Evolutionary conservation across 1,140 invertebrate genomes (phyloP).

Genomic region (Latrodectus geometricus): DNA sequence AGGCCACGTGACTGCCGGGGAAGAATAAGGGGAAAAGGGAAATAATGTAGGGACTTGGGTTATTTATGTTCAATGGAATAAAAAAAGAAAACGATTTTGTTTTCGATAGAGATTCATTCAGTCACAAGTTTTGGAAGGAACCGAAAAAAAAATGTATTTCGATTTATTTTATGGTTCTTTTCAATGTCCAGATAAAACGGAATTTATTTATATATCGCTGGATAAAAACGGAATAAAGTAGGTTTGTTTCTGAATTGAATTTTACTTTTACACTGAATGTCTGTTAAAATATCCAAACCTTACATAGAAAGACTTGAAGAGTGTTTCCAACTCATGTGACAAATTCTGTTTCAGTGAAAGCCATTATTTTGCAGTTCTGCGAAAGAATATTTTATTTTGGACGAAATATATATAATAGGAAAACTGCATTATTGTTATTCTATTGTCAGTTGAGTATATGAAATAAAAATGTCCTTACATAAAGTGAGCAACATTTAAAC

Average conservation of each 20-base stretch:
- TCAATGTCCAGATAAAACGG: not conserved
- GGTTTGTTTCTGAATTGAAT: not conserved
- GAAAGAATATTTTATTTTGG: too few species aligned
- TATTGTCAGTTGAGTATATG: too few species aligned
- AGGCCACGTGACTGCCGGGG: slow-evolving; percentile 15
- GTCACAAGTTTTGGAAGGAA: not conserved
- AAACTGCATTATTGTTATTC: too few species aligned
- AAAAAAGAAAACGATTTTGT: slow-evolving; percentile 20
- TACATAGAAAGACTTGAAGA: too few species aligned
- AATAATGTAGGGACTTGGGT: slow-evolving; percentile 6
- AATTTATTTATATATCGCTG: not conserved
- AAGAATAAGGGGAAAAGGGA: not conserved
- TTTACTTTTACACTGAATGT: not conserved
- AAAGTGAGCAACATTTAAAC: too few species aligned
- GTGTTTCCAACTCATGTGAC: too few species aligned
- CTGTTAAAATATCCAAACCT: too few species aligned
- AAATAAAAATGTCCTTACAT: too few species aligned
- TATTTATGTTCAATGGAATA: slow-evolving; percentile 14
- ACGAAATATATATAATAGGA: too few species aligned
- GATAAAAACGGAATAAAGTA: not conserved
- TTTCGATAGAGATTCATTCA: slow-evolving; percentile 11
- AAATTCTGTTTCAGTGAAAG: too few species aligned
- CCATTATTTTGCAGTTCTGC: too few species aligned
- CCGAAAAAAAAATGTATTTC: not conserved
- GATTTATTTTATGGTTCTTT: slow-evolving; percentile 14